Evolutionary conservation across 2,113 vertebrate genomes (phyloP).

Genomic region (Sebastes schlegelii): DNA sequence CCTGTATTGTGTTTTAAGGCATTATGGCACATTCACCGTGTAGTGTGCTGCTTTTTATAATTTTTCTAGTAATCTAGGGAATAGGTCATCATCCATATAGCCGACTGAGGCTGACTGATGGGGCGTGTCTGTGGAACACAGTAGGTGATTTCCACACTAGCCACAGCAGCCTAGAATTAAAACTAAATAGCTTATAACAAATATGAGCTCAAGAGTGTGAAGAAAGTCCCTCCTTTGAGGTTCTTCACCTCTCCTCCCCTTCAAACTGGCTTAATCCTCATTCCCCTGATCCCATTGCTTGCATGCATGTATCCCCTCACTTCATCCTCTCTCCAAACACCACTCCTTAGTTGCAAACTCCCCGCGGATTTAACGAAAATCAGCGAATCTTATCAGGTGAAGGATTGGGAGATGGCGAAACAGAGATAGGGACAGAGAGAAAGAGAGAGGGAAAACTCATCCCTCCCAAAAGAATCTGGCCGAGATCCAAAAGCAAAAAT

Average conservation of each 20-base stretch:
- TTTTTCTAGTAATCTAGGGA: slow-evolving; percentile 31
- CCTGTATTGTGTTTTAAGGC: slow-evolving; percentile 5
- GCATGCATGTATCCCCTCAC: slow-evolving; percentile 43
- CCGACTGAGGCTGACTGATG: slow-evolving; percentile 29
- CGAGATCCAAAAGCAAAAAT: slow-evolving; percentile 86
- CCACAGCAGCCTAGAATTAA: slow-evolving; percentile 40
- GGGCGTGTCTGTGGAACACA: slow-evolving; percentile 53
- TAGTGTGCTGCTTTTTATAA: slow-evolving; percentile 7
- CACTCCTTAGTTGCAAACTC: slow-evolving; percentile 47
- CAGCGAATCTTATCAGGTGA: slow-evolving; percentile 66
- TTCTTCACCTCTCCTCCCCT: slow-evolving; percentile 38
- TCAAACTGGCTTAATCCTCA: slow-evolving; percentile 38
- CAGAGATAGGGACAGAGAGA: slow-evolving; percentile 49
- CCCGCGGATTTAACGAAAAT: slow-evolving; percentile 55
- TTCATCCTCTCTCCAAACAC: slow-evolving; percentile 41
- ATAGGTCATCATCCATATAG: slow-evolving; percentile 38
- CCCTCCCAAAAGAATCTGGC: slow-evolving; percentile 84
- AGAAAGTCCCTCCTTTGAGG: slow-evolving; percentile 60
- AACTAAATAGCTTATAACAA: slow-evolving; percentile 53
- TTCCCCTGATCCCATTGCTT: slow-evolving; percentile 47
- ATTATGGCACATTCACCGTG: slow-evolving; percentile 19
- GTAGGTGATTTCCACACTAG: slow-evolving; percentile 64
- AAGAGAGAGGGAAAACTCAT: slow-evolving; percentile 66
- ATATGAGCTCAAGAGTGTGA: slow-evolving; percentile 42
- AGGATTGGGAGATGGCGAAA: slow-evolving; percentile 72